Percentiles rank a stretch among this genome's conserved stretches.
Conservation (phyloP, 2,888 invertebrate genomes). For the Dione vanillae region DNA sequence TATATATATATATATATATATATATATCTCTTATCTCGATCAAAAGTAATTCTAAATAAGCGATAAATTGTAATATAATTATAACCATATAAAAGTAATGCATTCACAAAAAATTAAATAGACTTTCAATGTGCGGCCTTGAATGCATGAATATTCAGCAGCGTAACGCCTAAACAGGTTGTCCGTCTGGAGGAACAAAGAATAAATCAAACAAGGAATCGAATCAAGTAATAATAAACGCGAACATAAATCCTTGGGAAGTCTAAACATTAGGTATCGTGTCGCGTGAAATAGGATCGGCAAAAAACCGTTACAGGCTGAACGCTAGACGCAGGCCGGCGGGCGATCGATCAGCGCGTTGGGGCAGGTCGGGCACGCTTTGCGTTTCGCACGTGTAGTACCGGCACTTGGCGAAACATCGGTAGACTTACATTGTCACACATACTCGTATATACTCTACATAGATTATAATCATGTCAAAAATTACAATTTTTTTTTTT, state of each 20-base stretch:
- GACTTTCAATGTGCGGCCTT: conserved; percentile 34
- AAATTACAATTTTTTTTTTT: background rate
- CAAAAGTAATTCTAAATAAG: conserved; percentile 7
- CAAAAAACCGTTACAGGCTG: conserved; percentile 53
- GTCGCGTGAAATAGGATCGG: conserved; percentile 44
- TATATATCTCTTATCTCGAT: background rate
- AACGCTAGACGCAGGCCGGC: conserved; percentile 57
- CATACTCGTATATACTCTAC: background rate
- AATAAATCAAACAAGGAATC: conserved; percentile 32
- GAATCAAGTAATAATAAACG: conserved; percentile 31
- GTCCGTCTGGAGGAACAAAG: conserved; percentile 37
- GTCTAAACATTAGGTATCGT: conserved; percentile 40
- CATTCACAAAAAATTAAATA: conserved; percentile 25
- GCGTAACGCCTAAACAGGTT: conserved; percentile 28
- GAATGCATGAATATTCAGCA: conserved; percentile 35
- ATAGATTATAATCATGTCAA: background rate
- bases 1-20: background rate
- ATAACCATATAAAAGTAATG: background rate
- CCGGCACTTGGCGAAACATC: conserved; percentile 38
- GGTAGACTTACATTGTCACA: conserved; percentile 22
- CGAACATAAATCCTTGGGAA: conserved; percentile 39
- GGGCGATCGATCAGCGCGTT: conserved; percentile 74
- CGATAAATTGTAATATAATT: conserved; percentile 1
- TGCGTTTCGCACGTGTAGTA: conserved; percentile 51
- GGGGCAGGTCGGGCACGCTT: conserved; percentile 72